Conservation (phyloP, 2,113 vertebrate species). For the Zosterops japonicus region DNA sequence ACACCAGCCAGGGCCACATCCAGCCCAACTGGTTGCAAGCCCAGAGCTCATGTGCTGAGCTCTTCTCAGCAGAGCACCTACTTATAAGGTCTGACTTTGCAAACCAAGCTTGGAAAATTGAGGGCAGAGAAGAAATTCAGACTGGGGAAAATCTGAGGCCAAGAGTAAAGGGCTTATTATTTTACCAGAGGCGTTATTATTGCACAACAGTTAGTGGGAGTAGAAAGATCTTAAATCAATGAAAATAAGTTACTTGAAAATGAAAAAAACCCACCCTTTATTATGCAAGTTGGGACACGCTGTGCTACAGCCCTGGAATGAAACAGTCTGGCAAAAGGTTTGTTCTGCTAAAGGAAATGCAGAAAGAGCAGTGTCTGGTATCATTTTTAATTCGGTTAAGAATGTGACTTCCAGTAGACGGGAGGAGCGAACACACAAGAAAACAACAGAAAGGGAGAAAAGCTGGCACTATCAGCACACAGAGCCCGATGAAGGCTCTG, state of each 20-base stretch:
- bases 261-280: neutral
- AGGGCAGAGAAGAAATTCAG: slow-evolving; percentile 7
- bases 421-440: neutral
- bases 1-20: neutral
- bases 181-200: neutral
- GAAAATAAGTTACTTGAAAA: slow-evolving; percentile 40
- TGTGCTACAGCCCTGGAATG: slow-evolving; percentile 32
- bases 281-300: slow-evolving; percentile 51
- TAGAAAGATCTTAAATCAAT: slow-evolving; percentile 33
- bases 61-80: neutral
- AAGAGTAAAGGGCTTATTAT: neutral
- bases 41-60: neutral
- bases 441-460: neutral
- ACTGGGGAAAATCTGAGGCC: neutral
- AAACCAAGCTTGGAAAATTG: neutral
- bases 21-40: neutral
- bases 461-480: accelerated
- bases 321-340: slow-evolving; percentile 9
- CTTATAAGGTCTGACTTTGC: neutral
- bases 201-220: slow-evolving; percentile 30
- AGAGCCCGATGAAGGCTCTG: neutral
- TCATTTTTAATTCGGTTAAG: slow-evolving; percentile 48
- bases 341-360: slow-evolving; percentile 42
- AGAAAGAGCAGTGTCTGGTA: slow-evolving; percentile 39
- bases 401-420: slow-evolving; percentile 34